These are phyloP conservation scores for Drosophila barbarae DNA, from an alignment of 2,888 invertebrate species.

Conservation along the genomic window DNA sequence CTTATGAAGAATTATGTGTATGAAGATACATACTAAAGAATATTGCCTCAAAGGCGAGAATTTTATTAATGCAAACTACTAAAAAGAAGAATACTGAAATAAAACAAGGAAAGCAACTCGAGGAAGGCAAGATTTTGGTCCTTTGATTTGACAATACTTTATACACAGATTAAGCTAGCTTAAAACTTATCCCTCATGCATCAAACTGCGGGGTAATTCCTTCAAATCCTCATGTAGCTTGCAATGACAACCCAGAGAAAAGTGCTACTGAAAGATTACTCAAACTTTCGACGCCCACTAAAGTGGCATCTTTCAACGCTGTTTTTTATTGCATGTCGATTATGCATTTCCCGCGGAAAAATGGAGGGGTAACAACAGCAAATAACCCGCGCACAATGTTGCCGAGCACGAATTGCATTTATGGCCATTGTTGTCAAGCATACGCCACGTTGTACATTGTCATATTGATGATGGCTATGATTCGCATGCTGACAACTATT, in stretches of 20 bases:
- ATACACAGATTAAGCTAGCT: background rate
- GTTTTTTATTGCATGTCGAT: slow-evolving; percentile 56
- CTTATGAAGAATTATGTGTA: background rate
- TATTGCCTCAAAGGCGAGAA: no score
- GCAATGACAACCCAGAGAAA: background rate
- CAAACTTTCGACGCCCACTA: slow-evolving; percentile 7
- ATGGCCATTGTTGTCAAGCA: slow-evolving; percentile 29
- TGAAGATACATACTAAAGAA: background rate
- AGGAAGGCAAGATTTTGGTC: background rate
- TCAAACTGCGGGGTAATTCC: background rate
- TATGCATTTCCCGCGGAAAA: slow-evolving; percentile 38
- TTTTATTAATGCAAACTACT: background rate
- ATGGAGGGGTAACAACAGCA: background rate
- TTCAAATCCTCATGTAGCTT: background rate
- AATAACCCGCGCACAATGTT: slow-evolving; percentile 30
- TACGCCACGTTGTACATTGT: slow-evolving; percentile 44
- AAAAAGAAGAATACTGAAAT: background rate
- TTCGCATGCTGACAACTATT: slow-evolving; percentile 22
- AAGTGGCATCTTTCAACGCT: slow-evolving; percentile 2
- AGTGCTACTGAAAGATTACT: background rate
- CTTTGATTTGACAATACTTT: background rate
- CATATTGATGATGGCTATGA: slow-evolving; percentile 32
- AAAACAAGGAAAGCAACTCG: no score
- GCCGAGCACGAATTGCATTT: slow-evolving; percentile 28
- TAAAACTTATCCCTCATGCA: background rate